phyloP scores from a whole-genome alignment of 2,888 invertebrate species.

The Tiphia femorata region DNA sequence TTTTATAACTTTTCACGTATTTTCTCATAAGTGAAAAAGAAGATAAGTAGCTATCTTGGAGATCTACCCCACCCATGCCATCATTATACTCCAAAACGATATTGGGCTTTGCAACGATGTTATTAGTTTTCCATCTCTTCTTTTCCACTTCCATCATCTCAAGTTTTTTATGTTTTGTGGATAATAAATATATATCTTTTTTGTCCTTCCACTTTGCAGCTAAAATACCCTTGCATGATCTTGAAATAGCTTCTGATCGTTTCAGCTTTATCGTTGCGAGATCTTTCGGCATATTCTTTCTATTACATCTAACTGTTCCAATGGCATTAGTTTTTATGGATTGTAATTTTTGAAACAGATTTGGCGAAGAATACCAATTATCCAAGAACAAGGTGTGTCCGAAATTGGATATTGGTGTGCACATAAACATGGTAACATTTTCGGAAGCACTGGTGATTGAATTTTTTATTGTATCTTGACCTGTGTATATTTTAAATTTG shows the following conservation, averaged over 20 bases:
- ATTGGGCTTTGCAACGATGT: conserved; percentile 18
- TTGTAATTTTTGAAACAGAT: conserved; percentile 12
- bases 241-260: conserved; percentile 11
- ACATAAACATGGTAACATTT: conserved; percentile 6
- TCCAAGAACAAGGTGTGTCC: conserved; percentile 20
- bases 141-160: conserved; percentile 18
- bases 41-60: conserved; percentile 1
- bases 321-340: conserved; percentile 9
- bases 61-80: conserved; percentile 1
- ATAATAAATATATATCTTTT: background rate
- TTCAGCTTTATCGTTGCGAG: conserved; percentile 14
- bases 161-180: conserved; percentile 23
- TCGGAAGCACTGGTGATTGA: conserved; percentile 13
- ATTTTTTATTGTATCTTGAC: conserved; percentile 18
- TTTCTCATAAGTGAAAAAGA: background rate
- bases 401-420: conserved; percentile 11
- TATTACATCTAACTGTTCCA: conserved; percentile 9
- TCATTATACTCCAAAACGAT: conserved; percentile 35
- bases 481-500: conserved; percentile 17
- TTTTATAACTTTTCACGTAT: background rate
- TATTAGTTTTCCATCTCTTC: conserved; percentile 20
- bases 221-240: conserved; percentile 16
- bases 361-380: conserved; percentile 19
- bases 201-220: conserved; percentile 22
- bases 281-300: background rate